Evolutionary conservation across 2,797 vertebrate genomes (phyloP).

Genomic region (Cacajao melanocephalus): DNA sequence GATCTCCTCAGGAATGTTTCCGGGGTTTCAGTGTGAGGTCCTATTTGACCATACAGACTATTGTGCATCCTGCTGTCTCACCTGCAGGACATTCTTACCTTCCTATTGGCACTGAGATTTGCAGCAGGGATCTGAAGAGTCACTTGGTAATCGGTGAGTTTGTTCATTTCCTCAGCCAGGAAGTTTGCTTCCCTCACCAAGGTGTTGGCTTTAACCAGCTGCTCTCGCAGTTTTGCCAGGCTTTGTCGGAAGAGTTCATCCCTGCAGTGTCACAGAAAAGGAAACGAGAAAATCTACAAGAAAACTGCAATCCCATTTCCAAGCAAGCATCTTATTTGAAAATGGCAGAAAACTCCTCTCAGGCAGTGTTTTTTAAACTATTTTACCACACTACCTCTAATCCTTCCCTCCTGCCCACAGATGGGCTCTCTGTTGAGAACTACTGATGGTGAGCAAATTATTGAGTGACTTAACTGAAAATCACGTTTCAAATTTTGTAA

Average conservation of each 20-base stretch:
- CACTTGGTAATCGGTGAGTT: constrained; percentile 97
- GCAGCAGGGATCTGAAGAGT: constrained; percentile 98
- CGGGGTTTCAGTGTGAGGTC: too few relatives aligned
- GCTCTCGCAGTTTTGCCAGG: constrained; percentile 95
- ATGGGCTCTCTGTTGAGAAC: neutral
- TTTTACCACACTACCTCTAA: neutral
- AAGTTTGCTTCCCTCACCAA: constrained; percentile 98
- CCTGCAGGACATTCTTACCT: constrained; percentile 86
- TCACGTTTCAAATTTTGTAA: neutral
- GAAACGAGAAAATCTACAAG: constrained; percentile 63
- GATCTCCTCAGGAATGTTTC: neutral
- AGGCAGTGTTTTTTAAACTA: neutral
- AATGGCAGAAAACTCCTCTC: neutral
- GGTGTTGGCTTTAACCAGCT: constrained; percentile 96
- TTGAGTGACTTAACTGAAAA: neutral
- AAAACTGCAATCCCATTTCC: neutral
- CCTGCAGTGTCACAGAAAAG: constrained; percentile 83
- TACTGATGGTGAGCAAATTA: neutral
- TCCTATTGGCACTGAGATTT: constrained; percentile 98
- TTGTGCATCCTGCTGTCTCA: accelerated
- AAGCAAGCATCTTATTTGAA: neutral
- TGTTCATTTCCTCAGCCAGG: constrained; percentile 96
- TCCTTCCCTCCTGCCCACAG: neutral
- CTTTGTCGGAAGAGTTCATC: constrained; percentile 98
- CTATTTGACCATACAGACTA: accelerated